phyloP scores from a whole-genome alignment of 2,113 vertebrate genomes.

The Melospiza georgiana region DNA sequence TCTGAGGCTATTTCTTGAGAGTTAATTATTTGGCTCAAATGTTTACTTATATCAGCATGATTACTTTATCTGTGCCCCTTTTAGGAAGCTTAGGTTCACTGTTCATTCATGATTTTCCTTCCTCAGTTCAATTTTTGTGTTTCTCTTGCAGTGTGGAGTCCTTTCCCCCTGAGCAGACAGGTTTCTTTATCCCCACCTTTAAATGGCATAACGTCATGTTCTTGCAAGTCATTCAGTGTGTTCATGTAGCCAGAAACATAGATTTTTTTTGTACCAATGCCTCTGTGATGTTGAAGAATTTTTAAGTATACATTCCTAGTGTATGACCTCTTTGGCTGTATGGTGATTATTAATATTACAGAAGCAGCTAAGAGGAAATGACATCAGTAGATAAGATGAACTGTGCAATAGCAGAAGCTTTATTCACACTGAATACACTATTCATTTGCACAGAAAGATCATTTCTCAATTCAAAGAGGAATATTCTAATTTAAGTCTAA shows the following conservation, averaged over 20 bases:
- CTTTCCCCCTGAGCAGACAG: background rate
- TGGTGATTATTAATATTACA: conserved; percentile 71
- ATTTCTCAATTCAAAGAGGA: conserved; percentile 75
- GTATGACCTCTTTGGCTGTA: conserved; percentile 61
- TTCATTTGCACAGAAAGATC: conserved; percentile 80
- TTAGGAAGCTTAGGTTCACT: background rate
- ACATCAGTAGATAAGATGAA: conserved; percentile 74
- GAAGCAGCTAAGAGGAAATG: conserved; percentile 74
- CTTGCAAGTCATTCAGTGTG: background rate
- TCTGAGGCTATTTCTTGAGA: background rate
- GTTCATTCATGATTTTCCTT: background rate
- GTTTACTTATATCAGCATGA: background rate
- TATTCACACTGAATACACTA: conserved; percentile 76
- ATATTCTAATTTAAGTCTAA: conserved; percentile 81
- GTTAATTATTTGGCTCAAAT: background rate
- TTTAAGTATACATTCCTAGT: conserved; percentile 56
- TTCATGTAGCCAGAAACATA: background rate
- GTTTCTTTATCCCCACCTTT: conserved; percentile 34
- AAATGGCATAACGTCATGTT: background rate
- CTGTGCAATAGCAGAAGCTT: conserved; percentile 72
- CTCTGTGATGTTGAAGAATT: background rate
- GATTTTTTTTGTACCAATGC: conserved; percentile 9
- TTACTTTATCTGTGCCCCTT: background rate
- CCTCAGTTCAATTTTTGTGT: background rate
- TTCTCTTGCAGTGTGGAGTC: background rate